Evolutionary conservation across 2,113 vertebrate genomes (phyloP).

Genomic region (Caranx ignobilis): DNA sequence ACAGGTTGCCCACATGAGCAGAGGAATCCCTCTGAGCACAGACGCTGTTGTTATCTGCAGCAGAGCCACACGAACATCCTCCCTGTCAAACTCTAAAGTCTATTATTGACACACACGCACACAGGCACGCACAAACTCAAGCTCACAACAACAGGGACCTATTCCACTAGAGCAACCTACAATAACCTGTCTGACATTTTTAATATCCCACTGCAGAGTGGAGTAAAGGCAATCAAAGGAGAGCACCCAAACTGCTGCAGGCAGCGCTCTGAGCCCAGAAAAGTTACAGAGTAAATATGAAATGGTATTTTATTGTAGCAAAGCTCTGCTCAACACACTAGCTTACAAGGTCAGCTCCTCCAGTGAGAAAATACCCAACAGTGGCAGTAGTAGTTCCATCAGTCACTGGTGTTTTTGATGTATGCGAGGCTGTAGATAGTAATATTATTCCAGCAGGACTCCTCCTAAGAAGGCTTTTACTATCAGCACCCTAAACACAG

Average conservation of each 20-base stretch:
- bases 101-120: neutral
- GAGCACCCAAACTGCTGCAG: slow-evolving; percentile 15
- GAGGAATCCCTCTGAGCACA: neutral
- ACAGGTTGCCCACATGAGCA: neutral
- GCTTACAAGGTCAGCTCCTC: slow-evolving; percentile 25
- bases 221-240: slow-evolving; percentile 22
- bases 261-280: slow-evolving; percentile 6
- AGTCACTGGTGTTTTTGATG: slow-evolving; percentile 2
- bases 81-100: slow-evolving; percentile 1
- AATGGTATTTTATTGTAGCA: slow-evolving; percentile 18
- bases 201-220: slow-evolving; percentile 30
- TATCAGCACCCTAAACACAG: slow-evolving; percentile 28
- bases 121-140: neutral
- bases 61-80: neutral
- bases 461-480: slow-evolving; percentile 8
- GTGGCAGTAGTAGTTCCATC: slow-evolving; percentile 11
- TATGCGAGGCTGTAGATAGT: neutral
- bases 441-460: slow-evolving; percentile 8
- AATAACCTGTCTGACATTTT: slow-evolving; percentile 32
- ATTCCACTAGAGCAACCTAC: slow-evolving; percentile 14
- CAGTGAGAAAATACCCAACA: neutral
- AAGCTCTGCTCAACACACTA: neutral
- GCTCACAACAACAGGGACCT: slow-evolving; percentile 13
- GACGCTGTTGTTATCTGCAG: neutral
- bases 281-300: slow-evolving; percentile 34